A percentile compares a stretch with the other conserved stretches of the same genome.
These are phyloP conservation scores for Lymantria monacha DNA, from an alignment of 2,888 invertebrate species.

Conservation along the genomic window DNA sequence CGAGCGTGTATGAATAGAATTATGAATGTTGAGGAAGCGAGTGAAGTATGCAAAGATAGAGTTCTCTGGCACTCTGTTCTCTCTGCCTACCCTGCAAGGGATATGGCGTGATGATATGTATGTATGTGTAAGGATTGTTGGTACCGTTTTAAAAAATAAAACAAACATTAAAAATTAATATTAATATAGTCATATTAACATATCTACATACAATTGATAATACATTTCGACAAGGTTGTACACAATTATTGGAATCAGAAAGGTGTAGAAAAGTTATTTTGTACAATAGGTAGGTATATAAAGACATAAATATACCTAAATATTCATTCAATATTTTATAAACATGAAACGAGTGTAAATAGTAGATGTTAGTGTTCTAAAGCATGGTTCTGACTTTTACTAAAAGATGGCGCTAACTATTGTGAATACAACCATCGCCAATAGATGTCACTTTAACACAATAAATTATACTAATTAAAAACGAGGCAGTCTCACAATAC, in stretches of 20 bases:
- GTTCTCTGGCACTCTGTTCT: too few species aligned
- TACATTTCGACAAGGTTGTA: too few species aligned
- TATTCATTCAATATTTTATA: too few species aligned
- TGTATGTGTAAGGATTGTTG: too few species aligned
- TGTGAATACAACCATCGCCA: slow-evolving; percentile 8
- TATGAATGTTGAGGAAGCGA: too few species aligned
- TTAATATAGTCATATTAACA: slow-evolving; percentile 58
- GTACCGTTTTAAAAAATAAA: too few species aligned
- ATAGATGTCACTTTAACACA: slow-evolving; percentile 17
- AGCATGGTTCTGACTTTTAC: not conserved
- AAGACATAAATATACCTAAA: not conserved
- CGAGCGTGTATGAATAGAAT: too few species aligned
- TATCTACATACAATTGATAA: slow-evolving; percentile 48
- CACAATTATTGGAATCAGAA: slow-evolving; percentile 22
- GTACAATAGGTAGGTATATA: not conserved
- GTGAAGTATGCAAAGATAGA: too few species aligned
- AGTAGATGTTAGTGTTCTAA: too few species aligned
- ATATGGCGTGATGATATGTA: too few species aligned
- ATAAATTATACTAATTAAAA: not conserved
- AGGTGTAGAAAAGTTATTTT: slow-evolving; percentile 22
- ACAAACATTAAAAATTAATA: slow-evolving; percentile 49
- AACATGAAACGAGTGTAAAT: too few species aligned
- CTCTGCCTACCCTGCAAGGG: too few species aligned
- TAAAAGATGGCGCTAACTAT: slow-evolving; percentile 24
- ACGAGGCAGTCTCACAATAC: not conserved